Evolutionary conservation across 1,140 invertebrate species (phyloP).

Genomic region (Rhagoletis zephyria): DNA sequence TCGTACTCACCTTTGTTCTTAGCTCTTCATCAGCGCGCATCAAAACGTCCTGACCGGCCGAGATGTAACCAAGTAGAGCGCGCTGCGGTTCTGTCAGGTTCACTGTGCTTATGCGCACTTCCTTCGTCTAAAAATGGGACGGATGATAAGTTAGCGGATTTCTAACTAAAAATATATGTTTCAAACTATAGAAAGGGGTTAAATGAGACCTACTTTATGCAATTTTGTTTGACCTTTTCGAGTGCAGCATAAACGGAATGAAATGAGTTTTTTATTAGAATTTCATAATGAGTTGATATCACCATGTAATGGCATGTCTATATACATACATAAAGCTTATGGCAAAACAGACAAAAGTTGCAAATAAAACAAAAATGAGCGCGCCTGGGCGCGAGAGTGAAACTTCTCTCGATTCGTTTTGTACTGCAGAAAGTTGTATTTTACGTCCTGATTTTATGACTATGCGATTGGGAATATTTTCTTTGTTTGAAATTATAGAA

Average conservation of each 20-base stretch:
- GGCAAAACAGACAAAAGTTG: background rate
- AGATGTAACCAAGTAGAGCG: slow-evolving; percentile 91
- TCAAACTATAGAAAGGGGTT: background rate
- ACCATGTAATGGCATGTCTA: too few relatives aligned
- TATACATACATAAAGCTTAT: background rate
- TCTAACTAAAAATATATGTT: background rate
- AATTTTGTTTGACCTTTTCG: slow-evolving; percentile 64
- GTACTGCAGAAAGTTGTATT: too few relatives aligned
- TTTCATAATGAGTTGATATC: background rate
- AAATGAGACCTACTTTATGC: slow-evolving; percentile 62
- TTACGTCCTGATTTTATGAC: too few relatives aligned
- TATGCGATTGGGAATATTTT: too few relatives aligned
- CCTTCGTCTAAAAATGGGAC: slow-evolving; percentile 80
- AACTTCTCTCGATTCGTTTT: too few relatives aligned
- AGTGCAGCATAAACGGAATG: slow-evolving; percentile 65
- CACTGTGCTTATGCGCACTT: slow-evolving; percentile 87
- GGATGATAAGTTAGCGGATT: background rate
- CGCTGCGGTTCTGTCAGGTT: slow-evolving; percentile 89
- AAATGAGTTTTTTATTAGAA: slow-evolving; percentile 54
- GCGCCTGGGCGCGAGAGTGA: too few relatives aligned
- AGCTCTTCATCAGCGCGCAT: slow-evolving; percentile 88
- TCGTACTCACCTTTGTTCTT: slow-evolving; percentile 75
- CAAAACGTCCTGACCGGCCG: slow-evolving; percentile 88
- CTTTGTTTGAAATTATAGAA: too few relatives aligned
- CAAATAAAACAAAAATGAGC: background rate